These are phyloP conservation scores for Zoanthus sansibaricus DNA, from an alignment of 92 coral and sea anemone genomes.

Conservation along the genomic window DNA sequence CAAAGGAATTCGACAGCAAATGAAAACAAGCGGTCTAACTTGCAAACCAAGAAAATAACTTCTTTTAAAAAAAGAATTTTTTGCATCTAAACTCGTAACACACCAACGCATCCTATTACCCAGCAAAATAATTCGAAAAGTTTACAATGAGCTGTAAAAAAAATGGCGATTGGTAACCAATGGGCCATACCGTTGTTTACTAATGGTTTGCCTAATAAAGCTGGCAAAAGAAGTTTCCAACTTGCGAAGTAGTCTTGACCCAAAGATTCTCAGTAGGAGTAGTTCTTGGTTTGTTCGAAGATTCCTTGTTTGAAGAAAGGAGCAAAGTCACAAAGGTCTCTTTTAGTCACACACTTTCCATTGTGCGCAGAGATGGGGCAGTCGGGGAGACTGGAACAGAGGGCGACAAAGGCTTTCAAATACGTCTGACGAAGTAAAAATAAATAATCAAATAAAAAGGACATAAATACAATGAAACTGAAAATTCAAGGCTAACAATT, in stretches of 20 bases:
- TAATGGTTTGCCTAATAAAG: not conserved
- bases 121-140: too few species aligned
- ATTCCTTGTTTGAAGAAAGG: constrained; percentile 99
- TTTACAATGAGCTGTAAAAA: too few species aligned
- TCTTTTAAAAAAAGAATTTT: too few species aligned
- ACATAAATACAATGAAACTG: too few species aligned
- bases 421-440: constrained; percentile 68
- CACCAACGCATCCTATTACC: too few species aligned
- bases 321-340: constrained; percentile 95
- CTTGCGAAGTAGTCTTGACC: not conserved
- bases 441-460: not conserved
- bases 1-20: too few species aligned
- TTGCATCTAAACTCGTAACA: too few species aligned
- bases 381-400: constrained; percentile 88
- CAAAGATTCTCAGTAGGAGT: constrained; percentile 57
- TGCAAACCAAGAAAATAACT: too few species aligned
- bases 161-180: too few species aligned
- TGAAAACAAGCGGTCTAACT: too few species aligned
- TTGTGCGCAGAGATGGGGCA: constrained; percentile 89
- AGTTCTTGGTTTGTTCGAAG: constrained; percentile 94
- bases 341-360: constrained; percentile 84
- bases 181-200: too few species aligned
- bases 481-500: too few species aligned
- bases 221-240: not conserved
- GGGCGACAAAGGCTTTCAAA: constrained; percentile 82